Evolutionary conservation across 1,140 invertebrate species (phyloP).

Genomic region (Cotesia chilonis): DNA sequence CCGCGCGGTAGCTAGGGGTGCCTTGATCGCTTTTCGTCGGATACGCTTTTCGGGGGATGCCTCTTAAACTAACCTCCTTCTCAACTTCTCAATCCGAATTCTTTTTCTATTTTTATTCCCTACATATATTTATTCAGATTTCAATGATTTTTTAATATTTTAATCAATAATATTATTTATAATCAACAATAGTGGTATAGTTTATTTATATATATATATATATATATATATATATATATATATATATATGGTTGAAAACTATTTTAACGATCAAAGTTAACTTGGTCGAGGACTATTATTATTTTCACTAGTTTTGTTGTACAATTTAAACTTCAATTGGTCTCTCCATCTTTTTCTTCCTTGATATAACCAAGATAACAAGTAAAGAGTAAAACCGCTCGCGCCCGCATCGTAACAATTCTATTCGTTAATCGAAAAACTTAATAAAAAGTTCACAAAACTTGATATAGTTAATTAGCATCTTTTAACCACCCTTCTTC

Average conservation of each 20-base stretch:
- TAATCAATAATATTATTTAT: no score
- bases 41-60: neutral
- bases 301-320: conserved; percentile 55
- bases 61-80: conserved; percentile 18
- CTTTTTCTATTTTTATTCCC: neutral
- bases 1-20: conserved; percentile 58
- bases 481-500: conserved; percentile 53
- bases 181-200: neutral
- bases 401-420: conserved; percentile 57
- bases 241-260: conserved; percentile 40
- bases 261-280: conserved; percentile 53
- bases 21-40: conserved; percentile 33
- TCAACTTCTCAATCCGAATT: conserved; percentile 3
- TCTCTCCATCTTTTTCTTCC: neutral
- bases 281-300: conserved; percentile 54
- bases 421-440: conserved; percentile 64
- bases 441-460: conserved; percentile 56
- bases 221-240: no score
- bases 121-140: no score
- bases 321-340: conserved; percentile 50
- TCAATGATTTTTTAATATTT: no score
- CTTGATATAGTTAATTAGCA: conserved; percentile 62
- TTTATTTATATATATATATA: no score
- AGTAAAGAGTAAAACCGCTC: conserved; percentile 41
- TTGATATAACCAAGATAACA: conserved; percentile 51